These are phyloP conservation scores for Tangachromis dhanisi DNA, from an alignment of 2,113 vertebrate genomes.

Conservation along the genomic window DNA sequence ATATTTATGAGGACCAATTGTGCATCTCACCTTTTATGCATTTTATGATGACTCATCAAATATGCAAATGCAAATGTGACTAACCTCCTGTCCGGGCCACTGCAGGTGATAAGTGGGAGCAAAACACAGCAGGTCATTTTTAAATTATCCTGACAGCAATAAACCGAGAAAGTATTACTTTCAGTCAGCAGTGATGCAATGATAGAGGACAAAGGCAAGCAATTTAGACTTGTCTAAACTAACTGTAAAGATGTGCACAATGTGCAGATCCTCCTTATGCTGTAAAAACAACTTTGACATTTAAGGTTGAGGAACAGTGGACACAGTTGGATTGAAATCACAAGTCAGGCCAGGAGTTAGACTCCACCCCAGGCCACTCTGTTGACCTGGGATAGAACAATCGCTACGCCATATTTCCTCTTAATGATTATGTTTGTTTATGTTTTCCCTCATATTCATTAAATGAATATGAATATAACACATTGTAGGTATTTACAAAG, in stretches of 20 bases:
- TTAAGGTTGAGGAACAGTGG: not conserved
- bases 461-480: not conserved
- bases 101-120: not conserved
- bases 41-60: slow-evolving; percentile 17
- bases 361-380: not conserved
- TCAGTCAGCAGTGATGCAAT: not conserved
- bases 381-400: not conserved
- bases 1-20: not conserved
- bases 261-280: not conserved
- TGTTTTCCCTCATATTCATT: not conserved
- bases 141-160: not conserved
- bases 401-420: not conserved
- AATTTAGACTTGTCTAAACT: not conserved
- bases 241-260: not conserved
- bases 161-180: not conserved
- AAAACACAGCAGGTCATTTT: not conserved
- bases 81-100: not conserved
- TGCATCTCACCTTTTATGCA: not conserved
- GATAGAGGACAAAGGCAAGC: not conserved
- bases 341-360: not conserved
- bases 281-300: not conserved
- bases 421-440: not conserved
- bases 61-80: slow-evolving; percentile 13
- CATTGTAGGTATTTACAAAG: not conserved
- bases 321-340: not conserved